Evolutionary conservation across 2,797 vertebrate species (phyloP).

Genomic region (Eutrigla gurnardus): DNA sequence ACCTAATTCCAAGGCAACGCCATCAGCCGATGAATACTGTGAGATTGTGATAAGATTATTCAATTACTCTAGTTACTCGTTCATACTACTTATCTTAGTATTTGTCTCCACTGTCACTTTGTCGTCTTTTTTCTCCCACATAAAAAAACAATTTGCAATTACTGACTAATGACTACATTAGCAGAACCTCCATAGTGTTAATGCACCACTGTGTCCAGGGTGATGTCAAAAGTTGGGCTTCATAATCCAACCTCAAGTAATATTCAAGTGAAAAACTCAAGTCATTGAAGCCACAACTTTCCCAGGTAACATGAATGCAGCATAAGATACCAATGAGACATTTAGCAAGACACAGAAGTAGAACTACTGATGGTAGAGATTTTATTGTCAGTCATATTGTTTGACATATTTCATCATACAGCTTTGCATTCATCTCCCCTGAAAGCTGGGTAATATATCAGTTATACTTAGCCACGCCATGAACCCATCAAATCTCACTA

Average conservation of each 20-base stretch:
- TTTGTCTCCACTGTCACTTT: too few relatives aligned
- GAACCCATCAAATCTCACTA: constrained; percentile 4
- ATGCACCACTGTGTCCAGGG: neutral
- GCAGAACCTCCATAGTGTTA: neutral
- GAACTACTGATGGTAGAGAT: neutral
- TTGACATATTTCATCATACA: constrained; percentile 7
- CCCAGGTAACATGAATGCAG: constrained; percentile 9
- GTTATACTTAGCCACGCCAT: neutral
- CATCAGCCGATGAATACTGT: neutral
- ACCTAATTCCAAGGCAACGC: neutral
- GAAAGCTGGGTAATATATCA: neutral
- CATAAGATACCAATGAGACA: neutral
- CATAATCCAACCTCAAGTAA: neutral
- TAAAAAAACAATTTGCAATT: neutral
- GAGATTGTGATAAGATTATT: neutral
- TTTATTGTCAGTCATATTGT: constrained; percentile 14
- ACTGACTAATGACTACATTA: neutral
- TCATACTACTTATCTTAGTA: neutral
- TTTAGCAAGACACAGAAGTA: neutral
- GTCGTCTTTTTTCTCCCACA: neutral
- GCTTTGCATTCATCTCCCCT: neutral
- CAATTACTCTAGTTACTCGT: neutral
- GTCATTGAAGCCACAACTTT: neutral
- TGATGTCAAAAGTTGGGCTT: neutral
- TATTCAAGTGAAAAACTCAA: neutral